These are phyloP conservation scores for Delia radicum DNA, from an alignment of 1,140 invertebrate species.

Conservation along the genomic window DNA sequence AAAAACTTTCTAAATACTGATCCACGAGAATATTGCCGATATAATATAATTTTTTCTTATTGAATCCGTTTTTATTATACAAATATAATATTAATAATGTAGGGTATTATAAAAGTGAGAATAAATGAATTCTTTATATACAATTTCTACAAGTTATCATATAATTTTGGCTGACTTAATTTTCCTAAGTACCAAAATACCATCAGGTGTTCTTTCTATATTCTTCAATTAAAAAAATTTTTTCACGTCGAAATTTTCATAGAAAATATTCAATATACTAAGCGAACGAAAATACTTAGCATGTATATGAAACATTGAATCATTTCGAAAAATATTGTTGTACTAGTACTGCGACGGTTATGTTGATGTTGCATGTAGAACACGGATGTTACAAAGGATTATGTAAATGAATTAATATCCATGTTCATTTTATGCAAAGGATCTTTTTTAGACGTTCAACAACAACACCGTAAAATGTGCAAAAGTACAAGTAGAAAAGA, in stretches of 20 bases:
- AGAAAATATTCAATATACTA: neutral
- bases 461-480: too few relatives aligned
- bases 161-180: neutral
- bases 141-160: too few relatives aligned
- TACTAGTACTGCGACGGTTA: neutral
- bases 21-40: too few relatives aligned
- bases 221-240: neutral
- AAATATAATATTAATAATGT: too few relatives aligned
- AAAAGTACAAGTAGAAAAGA: too few relatives aligned
- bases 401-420: conserved; percentile 23
- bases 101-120: too few relatives aligned
- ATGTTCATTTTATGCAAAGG: conserved; percentile 5
- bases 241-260: neutral
- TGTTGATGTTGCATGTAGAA: neutral
- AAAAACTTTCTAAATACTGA: too few relatives aligned
- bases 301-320: neutral
- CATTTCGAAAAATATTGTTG: neutral
- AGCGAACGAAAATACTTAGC: neutral
- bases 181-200: neutral
- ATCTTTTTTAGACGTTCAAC: neutral
- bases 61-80: too few relatives aligned
- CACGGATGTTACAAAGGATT: conserved; percentile 19
- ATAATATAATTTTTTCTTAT: too few relatives aligned
- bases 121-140: too few relatives aligned
- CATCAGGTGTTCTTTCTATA: neutral